A percentile compares a stretch with the other conserved stretches of the same genome.
Conservation (phyloP, 2,888 invertebrate genomes). For the Monopis laevigella region DNA sequence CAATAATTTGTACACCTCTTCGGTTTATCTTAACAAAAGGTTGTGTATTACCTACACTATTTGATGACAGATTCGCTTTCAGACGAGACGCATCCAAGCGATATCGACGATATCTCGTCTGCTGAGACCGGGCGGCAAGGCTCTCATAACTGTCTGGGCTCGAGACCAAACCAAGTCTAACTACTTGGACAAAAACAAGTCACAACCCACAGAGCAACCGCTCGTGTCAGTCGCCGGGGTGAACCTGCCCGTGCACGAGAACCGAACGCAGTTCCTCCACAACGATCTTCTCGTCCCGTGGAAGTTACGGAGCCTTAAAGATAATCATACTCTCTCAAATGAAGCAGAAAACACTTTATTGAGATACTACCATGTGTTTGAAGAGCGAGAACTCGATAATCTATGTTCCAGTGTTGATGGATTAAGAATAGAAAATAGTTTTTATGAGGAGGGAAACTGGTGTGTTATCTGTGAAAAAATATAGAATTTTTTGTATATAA, state of each 20-base stretch:
- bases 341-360: constrained; percentile 69
- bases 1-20: too few relatives aligned
- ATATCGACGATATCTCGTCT: constrained; percentile 80
- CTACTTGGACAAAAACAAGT: constrained; percentile 38
- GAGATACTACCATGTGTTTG: constrained; percentile 94
- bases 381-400: constrained; percentile 79
- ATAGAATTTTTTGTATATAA: constrained; percentile 24
- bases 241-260: constrained; percentile 83
- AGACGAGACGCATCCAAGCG: constrained; percentile 79
- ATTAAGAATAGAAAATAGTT: constrained; percentile 71
- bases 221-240: constrained; percentile 32
- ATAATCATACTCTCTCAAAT: constrained; percentile 34
- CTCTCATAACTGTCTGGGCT: constrained; percentile 96
- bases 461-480: constrained; percentile 82
- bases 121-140: constrained; percentile 76
- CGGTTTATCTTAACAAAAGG: too few relatives aligned
- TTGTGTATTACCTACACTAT: too few relatives aligned
- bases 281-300: constrained; percentile 96
- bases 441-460: constrained; percentile 98
- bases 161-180: constrained; percentile 80
- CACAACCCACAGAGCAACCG: constrained; percentile 23
- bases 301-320: constrained; percentile 70
- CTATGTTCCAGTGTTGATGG: constrained; percentile 66
- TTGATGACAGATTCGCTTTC: too few relatives aligned
- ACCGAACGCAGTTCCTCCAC: constrained; percentile 88